Evolutionary conservation across 2,113 vertebrate genomes (phyloP).

Genomic region (Aegotheles bennettii): DNA sequence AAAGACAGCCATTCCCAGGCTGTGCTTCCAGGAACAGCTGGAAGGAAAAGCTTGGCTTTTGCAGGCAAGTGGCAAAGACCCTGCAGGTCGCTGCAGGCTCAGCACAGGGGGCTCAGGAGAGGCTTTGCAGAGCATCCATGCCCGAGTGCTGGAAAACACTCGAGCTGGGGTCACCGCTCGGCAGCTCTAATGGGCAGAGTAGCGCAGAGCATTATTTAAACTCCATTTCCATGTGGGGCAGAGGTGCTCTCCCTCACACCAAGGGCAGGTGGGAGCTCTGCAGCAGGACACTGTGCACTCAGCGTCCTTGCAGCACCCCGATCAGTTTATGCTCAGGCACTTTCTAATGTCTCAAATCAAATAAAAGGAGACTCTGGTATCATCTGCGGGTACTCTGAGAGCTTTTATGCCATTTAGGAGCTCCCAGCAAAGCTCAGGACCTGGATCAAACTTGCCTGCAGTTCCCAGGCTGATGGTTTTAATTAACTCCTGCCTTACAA

Average conservation of each 20-base stretch:
- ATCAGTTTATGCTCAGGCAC: not conserved
- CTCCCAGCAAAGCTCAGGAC: not conserved
- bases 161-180: rapidly evolving
- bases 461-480: not conserved
- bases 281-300: rapidly evolving
- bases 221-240: not conserved
- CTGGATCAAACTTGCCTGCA: not conserved
- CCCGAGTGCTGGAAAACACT: rapidly evolving
- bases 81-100: rapidly evolving
- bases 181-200: not conserved
- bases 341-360: not conserved
- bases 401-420: not conserved
- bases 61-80: not conserved
- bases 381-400: not conserved
- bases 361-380: not conserved
- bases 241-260: not conserved
- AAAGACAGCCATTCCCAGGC: not conserved
- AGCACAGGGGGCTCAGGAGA: not conserved
- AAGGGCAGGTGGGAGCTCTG: not conserved
- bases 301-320: rapidly evolving
- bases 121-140: not conserved
- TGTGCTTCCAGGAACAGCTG: not conserved
- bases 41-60: not conserved
- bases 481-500: not conserved
- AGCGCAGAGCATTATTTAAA: not conserved